Percentiles rank a stretch among this genome's conserved stretches.
These are phyloP conservation scores for Centrocercus urophasianus DNA, from an alignment of 2,113 vertebrate species.

Conservation along the genomic window DNA sequence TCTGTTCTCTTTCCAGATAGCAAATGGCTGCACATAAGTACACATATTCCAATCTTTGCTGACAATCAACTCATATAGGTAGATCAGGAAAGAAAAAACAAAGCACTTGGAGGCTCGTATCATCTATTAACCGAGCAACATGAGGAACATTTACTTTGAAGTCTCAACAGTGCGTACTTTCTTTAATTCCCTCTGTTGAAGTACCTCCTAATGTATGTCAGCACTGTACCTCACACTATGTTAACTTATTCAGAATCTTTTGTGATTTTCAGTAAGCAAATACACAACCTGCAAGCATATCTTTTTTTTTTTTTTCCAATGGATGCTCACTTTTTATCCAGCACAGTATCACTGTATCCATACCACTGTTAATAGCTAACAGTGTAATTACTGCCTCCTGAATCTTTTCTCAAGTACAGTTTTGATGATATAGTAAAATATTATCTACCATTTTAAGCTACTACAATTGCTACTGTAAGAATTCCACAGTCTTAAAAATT, in stretches of 20 bases:
- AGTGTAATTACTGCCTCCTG: neutral
- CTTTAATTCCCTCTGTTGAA: neutral
- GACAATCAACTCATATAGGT: neutral
- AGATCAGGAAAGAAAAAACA: neutral
- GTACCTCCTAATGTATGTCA: neutral
- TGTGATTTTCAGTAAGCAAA: neutral
- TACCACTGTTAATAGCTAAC: neutral
- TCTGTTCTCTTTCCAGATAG: constrained; percentile 5
- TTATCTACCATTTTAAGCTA: neutral
- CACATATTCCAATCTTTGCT: neutral
- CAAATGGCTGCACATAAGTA: neutral
- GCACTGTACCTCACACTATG: neutral
- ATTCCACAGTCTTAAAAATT: neutral
- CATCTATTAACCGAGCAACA: neutral
- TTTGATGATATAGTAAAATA: neutral
- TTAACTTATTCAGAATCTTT: neutral
- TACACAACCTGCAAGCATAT: neutral
- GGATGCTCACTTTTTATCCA: neutral
- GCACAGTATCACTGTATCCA: neutral
- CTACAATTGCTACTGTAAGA: neutral
- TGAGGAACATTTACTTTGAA: neutral
- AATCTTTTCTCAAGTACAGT: neutral
- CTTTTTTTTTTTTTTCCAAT: neutral
- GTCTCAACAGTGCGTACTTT: neutral
- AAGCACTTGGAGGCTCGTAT: neutral